These are phyloP conservation scores for Pantherophis guttatus DNA, from an alignment of 2,113 vertebrate genomes.

Conservation along the genomic window DNA sequence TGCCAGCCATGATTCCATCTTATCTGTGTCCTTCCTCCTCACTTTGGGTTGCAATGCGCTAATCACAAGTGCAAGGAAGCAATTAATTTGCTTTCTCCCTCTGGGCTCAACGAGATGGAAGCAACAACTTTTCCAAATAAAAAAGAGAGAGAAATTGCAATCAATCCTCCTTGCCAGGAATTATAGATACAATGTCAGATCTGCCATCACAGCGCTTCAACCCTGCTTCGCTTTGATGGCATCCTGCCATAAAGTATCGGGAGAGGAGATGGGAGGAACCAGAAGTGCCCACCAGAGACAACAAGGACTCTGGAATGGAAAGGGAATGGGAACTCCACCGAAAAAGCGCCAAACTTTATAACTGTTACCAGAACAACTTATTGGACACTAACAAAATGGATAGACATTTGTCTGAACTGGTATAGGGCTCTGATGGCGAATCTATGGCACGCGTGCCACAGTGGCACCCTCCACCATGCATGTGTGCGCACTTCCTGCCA, in stretches of 20 bases:
- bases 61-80: neutral
- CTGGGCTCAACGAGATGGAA: neutral
- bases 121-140: neutral
- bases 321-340: no score
- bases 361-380: no score
- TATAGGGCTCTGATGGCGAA: no score
- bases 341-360: no score
- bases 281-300: neutral
- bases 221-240: neutral
- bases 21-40: neutral
- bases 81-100: neutral
- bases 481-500: no score
- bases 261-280: neutral
- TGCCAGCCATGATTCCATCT: neutral
- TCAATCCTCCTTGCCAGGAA: neutral
- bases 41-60: neutral
- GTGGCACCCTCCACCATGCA: no score
- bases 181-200: neutral
- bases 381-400: no score
- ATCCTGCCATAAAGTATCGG: neutral
- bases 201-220: neutral
- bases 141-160: neutral
- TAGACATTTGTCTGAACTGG: no score
- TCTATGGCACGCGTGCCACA: no score
- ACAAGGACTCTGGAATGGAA: no score